Evolutionary conservation across 2,113 vertebrate genomes (phyloP).

Genomic region (Malaclemys terrapin): DNA sequence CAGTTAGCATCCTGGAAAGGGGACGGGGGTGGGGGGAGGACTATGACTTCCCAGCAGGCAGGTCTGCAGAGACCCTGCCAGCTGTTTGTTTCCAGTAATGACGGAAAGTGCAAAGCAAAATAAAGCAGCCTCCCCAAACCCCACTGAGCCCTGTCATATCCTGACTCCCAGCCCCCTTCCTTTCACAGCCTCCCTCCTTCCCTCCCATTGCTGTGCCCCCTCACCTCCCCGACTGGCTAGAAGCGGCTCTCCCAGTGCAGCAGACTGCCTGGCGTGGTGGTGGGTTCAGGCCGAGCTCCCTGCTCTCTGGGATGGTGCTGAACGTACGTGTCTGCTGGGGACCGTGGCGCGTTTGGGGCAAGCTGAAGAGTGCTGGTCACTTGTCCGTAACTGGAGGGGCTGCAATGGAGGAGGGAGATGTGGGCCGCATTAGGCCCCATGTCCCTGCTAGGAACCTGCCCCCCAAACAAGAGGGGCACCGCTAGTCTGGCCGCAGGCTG

Average conservation of each 20-base stretch:
- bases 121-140: not conserved
- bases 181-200: not conserved
- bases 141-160: not conserved
- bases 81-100: slow-evolving; percentile 66
- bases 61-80: slow-evolving; percentile 30
- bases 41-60: slow-evolving; percentile 45
- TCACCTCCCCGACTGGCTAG: no score
- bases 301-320: no score
- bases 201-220: not conserved
- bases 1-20: not conserved
- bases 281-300: not conserved
- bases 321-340: not conserved
- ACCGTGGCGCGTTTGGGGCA: no score
- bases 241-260: no score
- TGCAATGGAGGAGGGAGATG: not conserved
- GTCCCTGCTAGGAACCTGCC: no score
- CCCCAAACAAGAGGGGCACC: no score
- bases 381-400: no score
- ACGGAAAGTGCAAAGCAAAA: slow-evolving; percentile 7
- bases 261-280: no score
- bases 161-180: not conserved
- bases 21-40: not conserved
- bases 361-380: not conserved
- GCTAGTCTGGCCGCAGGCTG: no score
- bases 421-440: no score